These are phyloP conservation scores for Drosophila peninsularis DNA, from an alignment of 2,888 invertebrate genomes.

Conservation along the genomic window DNA sequence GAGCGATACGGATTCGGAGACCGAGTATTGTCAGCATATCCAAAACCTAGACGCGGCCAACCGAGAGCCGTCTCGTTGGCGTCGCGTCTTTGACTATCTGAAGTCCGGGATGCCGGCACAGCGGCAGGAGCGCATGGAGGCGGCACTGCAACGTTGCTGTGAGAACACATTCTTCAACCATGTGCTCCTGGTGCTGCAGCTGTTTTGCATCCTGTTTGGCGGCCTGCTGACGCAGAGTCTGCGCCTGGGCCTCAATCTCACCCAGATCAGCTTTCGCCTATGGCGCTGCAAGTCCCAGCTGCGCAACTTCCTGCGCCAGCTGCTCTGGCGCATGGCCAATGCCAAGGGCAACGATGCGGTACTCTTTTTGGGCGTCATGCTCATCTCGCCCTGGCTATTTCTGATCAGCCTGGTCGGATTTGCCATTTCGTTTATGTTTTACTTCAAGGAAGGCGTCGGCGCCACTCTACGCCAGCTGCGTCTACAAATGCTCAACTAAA, in stretches of 20 bases:
- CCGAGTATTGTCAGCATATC: conserved; percentile 46
- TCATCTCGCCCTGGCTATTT: conserved; percentile 67
- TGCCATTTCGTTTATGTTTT: conserved; percentile 41
- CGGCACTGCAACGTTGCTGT: conserved; percentile 6
- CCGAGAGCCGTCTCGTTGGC: conserved; percentile 13
- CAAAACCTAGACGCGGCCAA: not conserved
- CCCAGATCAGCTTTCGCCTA: conserved; percentile 34
- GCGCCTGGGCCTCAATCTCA: not conserved
- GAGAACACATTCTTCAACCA: conserved; percentile 17
- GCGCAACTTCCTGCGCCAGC: conserved; percentile 57
- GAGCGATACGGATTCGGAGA: conserved; percentile 76
- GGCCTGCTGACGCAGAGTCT: conserved; percentile 8
- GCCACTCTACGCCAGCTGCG: conserved; percentile 22
- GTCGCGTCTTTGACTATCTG: conserved; percentile 6
- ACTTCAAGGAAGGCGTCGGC: conserved; percentile 19
- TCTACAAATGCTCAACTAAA: conserved; percentile 14
- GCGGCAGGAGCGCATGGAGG: conserved; percentile 33
- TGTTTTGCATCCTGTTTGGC: conserved; percentile 21
- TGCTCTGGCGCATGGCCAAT: conserved; percentile 78
- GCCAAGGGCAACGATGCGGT: conserved; percentile 66
- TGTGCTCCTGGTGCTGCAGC: conserved; percentile 52
- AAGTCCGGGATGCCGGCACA: conserved; percentile 28
- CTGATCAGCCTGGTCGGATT: conserved; percentile 65
- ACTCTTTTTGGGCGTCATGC: conserved; percentile 59
- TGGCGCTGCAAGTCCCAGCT: conserved; percentile 59